These are phyloP conservation scores for Onychostoma macrolepis DNA, from an alignment of 2,113 vertebrate species.

Conservation along the genomic window DNA sequence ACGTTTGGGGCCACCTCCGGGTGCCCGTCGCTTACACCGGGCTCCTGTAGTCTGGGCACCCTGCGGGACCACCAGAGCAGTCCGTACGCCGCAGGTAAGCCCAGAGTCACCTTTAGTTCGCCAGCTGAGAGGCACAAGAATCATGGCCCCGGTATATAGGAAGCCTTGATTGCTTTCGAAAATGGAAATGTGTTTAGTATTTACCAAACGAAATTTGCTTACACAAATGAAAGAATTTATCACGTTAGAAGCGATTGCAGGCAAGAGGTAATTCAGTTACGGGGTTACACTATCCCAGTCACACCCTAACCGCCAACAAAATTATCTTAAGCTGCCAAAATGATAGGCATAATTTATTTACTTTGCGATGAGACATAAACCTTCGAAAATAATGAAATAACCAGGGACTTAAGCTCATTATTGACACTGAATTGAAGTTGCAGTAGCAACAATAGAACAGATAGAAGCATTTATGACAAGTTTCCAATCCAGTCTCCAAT, in stretches of 20 bases:
- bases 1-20: constrained; percentile 98
- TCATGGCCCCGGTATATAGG: constrained; percentile 87
- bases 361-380: constrained; percentile 99
- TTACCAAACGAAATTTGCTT: constrained; percentile 99
- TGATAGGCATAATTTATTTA: constrained; percentile 99
- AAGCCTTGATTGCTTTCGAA: constrained; percentile 99
- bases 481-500: constrained; percentile 73
- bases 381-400: constrained; percentile 99
- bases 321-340: constrained; percentile 99
- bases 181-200: constrained; percentile 99
- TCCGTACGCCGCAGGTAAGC: constrained; percentile 99
- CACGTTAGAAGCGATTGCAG: constrained; percentile 99
- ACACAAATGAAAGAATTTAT: constrained; percentile 99
- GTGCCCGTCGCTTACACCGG: constrained; percentile 98
- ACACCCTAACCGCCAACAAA: constrained; percentile 99
- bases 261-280: constrained; percentile 99
- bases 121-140: constrained; percentile 70
- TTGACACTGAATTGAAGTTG: constrained; percentile 87
- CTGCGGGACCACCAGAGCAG: constrained; percentile 99
- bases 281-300: constrained; percentile 99
- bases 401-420: constrained; percentile 99
- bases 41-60: constrained; percentile 97
- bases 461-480: constrained; percentile 75
- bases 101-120: constrained; percentile 75
- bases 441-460: constrained; percentile 69